Evolutionary conservation across 2,888 invertebrate genomes (phyloP), one percentile per base, ranked within the genome.

Genomic region (Tachina grossa): DNA sequence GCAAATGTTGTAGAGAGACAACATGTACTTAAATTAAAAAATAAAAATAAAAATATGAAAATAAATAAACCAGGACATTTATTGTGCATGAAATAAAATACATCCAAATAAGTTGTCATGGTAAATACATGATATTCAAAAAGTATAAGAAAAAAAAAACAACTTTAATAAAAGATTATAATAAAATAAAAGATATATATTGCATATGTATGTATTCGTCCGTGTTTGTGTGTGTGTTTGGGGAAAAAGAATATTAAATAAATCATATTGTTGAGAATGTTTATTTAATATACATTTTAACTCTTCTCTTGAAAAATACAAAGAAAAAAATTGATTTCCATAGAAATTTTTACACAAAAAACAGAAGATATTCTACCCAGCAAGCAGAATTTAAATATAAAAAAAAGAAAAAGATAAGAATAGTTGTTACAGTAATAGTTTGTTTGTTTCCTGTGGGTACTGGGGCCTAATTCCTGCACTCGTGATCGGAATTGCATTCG

Each of bases 261-360:
- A 83, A 83, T 83, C 83, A 77, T 83, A 77, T 63, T 66, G 83
- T 53, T 47, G 39, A 57, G 77, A 72, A 83, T 77, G 83, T 83
- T 83, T 83, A 77, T 83, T 72, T 66, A 83, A 83, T 83, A 83
- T 43, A 77, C 71, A 83, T 77, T 77, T 83, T 72, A 77, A 75
- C 81, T 77, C 71, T 77, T 72, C 59, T 55, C 22, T 71, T 10
- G 43, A 10, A 47, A 68, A 77, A 77, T 49, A 19, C 16, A 47
- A 66, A 76, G 47, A 66, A 76, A 8, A 55, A 39, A 41, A 41
- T 22, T 49, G 16, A 4, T 9, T 61, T 16, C 31, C 6, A 31
- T 31, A 31, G 31, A 31, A 31, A 31, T 6, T 59, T 16, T 49
- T 11, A 4, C 16, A n/a, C 1, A 31, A 22, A 22, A 49, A 49